Evolutionary conservation across 2,113 vertebrate genomes (phyloP).

Genomic region (Neogale vison): DNA sequence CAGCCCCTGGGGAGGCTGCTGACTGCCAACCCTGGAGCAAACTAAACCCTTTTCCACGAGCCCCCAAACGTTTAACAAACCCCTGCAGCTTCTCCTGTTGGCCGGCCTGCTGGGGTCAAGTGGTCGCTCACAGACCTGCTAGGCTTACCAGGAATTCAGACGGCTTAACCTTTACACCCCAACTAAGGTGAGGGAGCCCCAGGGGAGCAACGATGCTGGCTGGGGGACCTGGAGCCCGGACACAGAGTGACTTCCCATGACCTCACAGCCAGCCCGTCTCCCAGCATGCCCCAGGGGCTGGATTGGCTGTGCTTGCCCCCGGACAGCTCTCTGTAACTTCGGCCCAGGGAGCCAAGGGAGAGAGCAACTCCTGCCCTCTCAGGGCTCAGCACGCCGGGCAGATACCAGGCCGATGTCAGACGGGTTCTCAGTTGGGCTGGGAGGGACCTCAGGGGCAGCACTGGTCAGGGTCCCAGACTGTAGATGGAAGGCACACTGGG

Average conservation of each 20-base stretch:
- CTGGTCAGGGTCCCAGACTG: rapidly evolving
- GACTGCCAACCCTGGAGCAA: neutral
- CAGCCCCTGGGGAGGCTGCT: neutral
- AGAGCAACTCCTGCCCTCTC: neutral
- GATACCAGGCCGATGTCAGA: neutral
- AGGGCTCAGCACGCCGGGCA: rapidly evolving
- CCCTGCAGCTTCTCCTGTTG: neutral
- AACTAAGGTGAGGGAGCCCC: neutral
- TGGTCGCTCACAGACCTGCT: neutral
- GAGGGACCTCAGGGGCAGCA: neutral
- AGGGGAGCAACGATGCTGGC: neutral
- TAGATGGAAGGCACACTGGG: neutral
- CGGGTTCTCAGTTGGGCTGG: neutral
- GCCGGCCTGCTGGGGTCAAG: neutral
- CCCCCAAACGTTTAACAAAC: neutral
- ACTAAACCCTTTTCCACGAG: neutral
- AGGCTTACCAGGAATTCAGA: neutral
- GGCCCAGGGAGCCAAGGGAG: neutral
- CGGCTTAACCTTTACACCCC: neutral
- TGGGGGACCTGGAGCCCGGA: neutral
- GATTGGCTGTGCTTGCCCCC: neutral
- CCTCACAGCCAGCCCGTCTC: neutral
- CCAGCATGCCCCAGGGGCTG: neutral
- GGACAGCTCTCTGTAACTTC: neutral
- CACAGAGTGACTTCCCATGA: too few relatives aligned